Percentiles rank a stretch among this genome's conserved stretches.
Conservation (phyloP, 2,888 invertebrate species). For the Xanthorhoe designata region DNA sequence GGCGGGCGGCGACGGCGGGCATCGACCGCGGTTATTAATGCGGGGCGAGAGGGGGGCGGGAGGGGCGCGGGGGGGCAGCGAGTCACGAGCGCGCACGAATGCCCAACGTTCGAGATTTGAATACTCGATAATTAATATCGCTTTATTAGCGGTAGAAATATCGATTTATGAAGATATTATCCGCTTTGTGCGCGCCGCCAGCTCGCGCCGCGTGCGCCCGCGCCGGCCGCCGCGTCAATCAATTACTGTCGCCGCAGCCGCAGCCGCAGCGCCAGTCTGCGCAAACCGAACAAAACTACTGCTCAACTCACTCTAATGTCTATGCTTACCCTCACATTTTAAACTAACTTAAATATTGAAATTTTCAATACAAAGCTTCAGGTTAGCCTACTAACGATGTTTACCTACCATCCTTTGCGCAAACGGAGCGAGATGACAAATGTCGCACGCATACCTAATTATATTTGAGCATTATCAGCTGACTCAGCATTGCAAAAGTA, state of each 20-base stretch:
- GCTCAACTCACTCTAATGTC: too few relatives aligned
- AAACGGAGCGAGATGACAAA: too few relatives aligned
- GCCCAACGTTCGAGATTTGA: slow-evolving; percentile 78
- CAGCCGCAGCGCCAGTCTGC: too few relatives aligned
- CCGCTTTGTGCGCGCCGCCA: slow-evolving; percentile 72
- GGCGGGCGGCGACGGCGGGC: slow-evolving; percentile 50
- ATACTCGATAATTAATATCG: slow-evolving; percentile 85
- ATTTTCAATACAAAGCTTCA: too few relatives aligned
- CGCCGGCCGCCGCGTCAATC: slow-evolving; percentile 48
- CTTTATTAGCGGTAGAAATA: slow-evolving; percentile 82
- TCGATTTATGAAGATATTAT: slow-evolving; percentile 81
- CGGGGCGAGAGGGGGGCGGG: slow-evolving; percentile 40
- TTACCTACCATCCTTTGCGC: too few relatives aligned
- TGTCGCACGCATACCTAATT: too few relatives aligned
- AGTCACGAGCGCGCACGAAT: slow-evolving; percentile 75
- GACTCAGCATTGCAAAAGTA: too few relatives aligned
- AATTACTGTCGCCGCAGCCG: slow-evolving; percentile 40
- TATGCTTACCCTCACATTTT: too few relatives aligned
- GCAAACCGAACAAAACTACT: too few relatives aligned
- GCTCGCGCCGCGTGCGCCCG: slow-evolving; percentile 33
- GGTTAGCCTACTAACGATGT: too few relatives aligned
- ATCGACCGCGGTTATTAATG: slow-evolving; percentile 48
- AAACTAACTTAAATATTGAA: too few relatives aligned
- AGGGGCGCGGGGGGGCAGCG: slow-evolving; percentile 43
- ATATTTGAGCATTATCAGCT: too few relatives aligned